These are phyloP conservation scores for Leptatherina wallacei DNA, from an alignment of 2,797 vertebrate genomes.

Conservation along the genomic window DNA sequence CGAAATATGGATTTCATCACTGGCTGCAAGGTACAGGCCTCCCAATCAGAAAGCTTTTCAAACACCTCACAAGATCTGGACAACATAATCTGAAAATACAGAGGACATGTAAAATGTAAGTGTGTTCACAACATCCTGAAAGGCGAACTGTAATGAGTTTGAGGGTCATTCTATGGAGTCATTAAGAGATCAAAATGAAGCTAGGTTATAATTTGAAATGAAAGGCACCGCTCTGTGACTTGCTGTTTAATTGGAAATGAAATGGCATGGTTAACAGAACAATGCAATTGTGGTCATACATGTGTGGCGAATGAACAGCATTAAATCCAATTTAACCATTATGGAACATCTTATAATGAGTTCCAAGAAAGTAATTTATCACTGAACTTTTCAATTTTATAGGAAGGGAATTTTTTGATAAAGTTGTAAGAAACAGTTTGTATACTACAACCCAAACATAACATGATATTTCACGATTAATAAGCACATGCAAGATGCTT, in stretches of 20 bases:
- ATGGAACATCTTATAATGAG: conserved; percentile 47
- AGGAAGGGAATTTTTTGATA: conserved; percentile 29
- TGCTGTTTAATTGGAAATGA: conserved; percentile 63
- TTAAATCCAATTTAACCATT: conserved; percentile 57
- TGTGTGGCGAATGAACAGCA: conserved; percentile 64
- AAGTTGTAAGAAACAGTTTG: conserved; percentile 28
- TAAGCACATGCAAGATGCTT: neutral
- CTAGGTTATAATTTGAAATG: conserved; percentile 55
- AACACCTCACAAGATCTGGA: conserved; percentile 53
- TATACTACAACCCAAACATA: neutral
- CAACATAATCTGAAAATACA: conserved; percentile 54
- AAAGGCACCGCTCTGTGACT: conserved; percentile 54
- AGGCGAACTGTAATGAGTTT: conserved; percentile 59
- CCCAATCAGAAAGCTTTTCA: too few species aligned
- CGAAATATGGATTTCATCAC: conserved; percentile 63
- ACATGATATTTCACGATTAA: conserved; percentile 11
- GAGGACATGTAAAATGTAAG: conserved; percentile 50
- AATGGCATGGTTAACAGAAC: conserved; percentile 66
- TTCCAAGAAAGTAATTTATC: conserved; percentile 49
- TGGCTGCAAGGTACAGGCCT: too few species aligned
- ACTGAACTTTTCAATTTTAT: conserved; percentile 39
- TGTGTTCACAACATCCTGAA: conserved; percentile 39
- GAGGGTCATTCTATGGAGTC: conserved; percentile 48
- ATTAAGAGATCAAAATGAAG: conserved; percentile 65
- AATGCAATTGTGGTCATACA: conserved; percentile 60